Base-by-base conservation (phyloP, 1,140 invertebrate species). In the Asbolus verrucosus region DNA sequence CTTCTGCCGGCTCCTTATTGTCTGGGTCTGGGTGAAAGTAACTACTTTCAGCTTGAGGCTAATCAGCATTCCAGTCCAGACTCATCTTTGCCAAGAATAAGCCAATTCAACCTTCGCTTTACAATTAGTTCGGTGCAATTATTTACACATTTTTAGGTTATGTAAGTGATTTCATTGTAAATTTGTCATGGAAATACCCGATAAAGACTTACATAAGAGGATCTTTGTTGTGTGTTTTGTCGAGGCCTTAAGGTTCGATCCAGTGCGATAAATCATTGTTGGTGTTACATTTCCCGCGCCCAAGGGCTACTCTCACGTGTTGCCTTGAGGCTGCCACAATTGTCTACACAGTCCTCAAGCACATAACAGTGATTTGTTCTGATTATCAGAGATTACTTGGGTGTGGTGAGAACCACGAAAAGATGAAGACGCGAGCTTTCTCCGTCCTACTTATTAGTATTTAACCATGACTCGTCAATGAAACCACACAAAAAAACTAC, bases 401-500 rank as follows among this genome's bases (percentile, higher is more conserved):
- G 46, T 54, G 46, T 54, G 46, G 46, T 54, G 46, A 54, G 46
- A 54, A 54, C 46, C 21, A 54, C 46, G 46, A 54, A 46, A 46
- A 46, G 46, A 63, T 14, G 16, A 54, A 54, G 46, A 63, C 11
- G 16, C 13, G 24, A 39, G 65, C 65, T 67, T 67, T 67, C 65
- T 67, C 65, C 19, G 65, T 13, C 65, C 65, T 21, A 67, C 65
- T 54, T 67, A 38, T 11, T 24, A 14, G 61, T 38, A 16, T 19
- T 54, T 39, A 63, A 38, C 16, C 61, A 43, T 63, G 61, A 63
- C 61, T 67, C 46, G 16, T 67, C 36, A 60, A 60, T 41, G 46
- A 66, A 31, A 66, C 63, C 36, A 62, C 33, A 62, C 31, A 62
- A 36, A 67, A 66, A 67, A 67, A 59, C 65, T 67, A 67, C 65